A percentile compares a stretch with the other conserved stretches of the same genome.
phyloP scores from a whole-genome alignment of 2,888 invertebrate genomes.

The Clunio marinus region DNA sequence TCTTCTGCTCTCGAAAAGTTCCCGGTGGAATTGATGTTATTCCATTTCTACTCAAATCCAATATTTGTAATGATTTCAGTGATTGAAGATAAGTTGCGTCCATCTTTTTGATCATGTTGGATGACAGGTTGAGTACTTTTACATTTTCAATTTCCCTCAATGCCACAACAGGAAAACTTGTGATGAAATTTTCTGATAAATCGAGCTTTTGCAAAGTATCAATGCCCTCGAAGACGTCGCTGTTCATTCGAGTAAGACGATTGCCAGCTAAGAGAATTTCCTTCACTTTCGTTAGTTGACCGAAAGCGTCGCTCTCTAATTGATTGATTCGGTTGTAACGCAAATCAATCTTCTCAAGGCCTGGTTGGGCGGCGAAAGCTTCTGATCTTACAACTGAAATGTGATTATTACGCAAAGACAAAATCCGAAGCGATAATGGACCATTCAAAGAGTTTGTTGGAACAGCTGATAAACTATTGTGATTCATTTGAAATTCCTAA shows the following conservation, averaged over 20 bases:
- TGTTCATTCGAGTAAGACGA: conserved; percentile 73
- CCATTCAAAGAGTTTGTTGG: conserved; percentile 79
- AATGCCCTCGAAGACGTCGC: conserved; percentile 70
- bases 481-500: conserved; percentile 74
- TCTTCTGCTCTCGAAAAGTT: conserved; percentile 70
- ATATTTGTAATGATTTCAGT: conserved; percentile 62
- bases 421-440: conserved; percentile 65
- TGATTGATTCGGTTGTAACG: conserved; percentile 70
- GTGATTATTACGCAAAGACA: conserved; percentile 73
- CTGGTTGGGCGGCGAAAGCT: conserved; percentile 65
- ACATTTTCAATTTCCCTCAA: conserved; percentile 66
- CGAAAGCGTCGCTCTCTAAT: conserved; percentile 72
- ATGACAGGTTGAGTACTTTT: conserved; percentile 72
- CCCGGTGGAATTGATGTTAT: conserved; percentile 76
- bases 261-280: conserved; percentile 72
- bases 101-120: conserved; percentile 79
- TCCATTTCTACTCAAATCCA: conserved; percentile 81
- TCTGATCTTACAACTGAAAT: conserved; percentile 67
- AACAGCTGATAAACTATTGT: conserved; percentile 70
- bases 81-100: conserved; percentile 68
- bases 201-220: conserved; percentile 72
- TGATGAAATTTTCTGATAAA: conserved; percentile 80
- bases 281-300: conserved; percentile 62
- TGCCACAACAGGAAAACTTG: conserved; percentile 74
- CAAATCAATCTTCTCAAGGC: conserved; percentile 71